A percentile compares a stretch with the other conserved stretches of the same genome.
Evolutionary conservation across 2,113 vertebrate genomes (phyloP).

Genomic region (Sigmodon hispidus): DNA sequence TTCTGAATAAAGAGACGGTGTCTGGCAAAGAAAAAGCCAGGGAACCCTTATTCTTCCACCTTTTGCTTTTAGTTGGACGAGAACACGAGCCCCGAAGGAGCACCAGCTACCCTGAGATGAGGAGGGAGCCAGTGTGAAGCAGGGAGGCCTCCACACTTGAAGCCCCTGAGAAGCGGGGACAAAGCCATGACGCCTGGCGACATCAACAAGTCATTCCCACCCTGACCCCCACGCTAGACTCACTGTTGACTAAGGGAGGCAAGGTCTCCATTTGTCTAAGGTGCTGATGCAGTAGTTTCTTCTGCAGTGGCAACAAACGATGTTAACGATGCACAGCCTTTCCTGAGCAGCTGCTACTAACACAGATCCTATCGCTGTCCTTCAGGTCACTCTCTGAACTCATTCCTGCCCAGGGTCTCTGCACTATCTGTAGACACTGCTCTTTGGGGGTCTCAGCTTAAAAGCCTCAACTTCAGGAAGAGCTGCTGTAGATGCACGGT

Average conservation of each 20-base stretch:
- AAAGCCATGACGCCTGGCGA: background rate
- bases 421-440: background rate
- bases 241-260: background rate
- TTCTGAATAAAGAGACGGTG: background rate
- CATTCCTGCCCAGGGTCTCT: conserved; percentile 5
- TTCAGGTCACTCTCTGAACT: background rate
- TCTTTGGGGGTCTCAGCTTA: background rate
- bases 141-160: background rate
- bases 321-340: background rate
- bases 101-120: background rate
- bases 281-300: background rate
- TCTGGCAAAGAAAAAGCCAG: background rate
- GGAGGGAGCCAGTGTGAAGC: background rate
- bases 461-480: background rate
- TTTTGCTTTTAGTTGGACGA: background rate
- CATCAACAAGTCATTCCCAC: too few species aligned
- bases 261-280: background rate
- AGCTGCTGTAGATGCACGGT: background rate
- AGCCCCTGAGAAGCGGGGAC: background rate
- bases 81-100: background rate
- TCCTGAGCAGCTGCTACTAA: background rate
- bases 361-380: fast-evolving
- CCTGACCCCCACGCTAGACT: background rate
- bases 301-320: background rate
- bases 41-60: background rate